These are phyloP conservation scores for Peribatodes rhomboidaria DNA, from an alignment of 2,888 invertebrate species.

Conservation along the genomic window DNA sequence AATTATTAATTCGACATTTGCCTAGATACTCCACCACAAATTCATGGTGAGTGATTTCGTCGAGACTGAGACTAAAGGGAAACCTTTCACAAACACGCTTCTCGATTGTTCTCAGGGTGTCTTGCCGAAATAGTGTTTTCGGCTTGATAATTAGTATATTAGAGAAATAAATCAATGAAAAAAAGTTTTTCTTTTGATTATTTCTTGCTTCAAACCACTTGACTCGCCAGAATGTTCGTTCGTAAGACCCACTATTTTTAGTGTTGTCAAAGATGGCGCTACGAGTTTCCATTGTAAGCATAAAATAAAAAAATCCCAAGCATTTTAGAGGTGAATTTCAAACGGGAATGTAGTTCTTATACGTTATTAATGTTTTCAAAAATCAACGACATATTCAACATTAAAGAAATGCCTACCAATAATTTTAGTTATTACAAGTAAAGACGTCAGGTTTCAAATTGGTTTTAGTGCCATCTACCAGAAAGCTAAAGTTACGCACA, in stretches of 20 bases:
- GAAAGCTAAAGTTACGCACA: not conserved
- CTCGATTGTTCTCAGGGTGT: no score
- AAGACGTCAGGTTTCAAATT: not conserved
- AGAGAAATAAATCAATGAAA: no score
- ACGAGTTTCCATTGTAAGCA: slow-evolving; percentile 4
- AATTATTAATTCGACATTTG: no score
- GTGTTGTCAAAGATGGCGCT: not conserved
- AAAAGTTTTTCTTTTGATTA: no score
- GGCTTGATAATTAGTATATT: no score
- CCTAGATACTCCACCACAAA: no score
- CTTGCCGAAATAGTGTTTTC: no score
- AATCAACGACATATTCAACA: not conserved
- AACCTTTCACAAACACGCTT: no score
- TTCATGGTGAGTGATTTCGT: no score
- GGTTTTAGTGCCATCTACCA: slow-evolving; percentile 17
- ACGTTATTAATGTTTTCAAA: not conserved
- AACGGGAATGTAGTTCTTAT: not conserved
- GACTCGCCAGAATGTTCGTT: no score
- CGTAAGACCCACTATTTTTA: not conserved
- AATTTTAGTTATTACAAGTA: not conserved
- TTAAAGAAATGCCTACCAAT: not conserved
- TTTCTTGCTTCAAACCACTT: no score
- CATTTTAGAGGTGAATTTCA: not conserved
- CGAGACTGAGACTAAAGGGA: no score
- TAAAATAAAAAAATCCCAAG: not conserved